phyloP scores from a whole-genome alignment of 1,140 invertebrate genomes.

The Chironomus tepperi region DNA sequence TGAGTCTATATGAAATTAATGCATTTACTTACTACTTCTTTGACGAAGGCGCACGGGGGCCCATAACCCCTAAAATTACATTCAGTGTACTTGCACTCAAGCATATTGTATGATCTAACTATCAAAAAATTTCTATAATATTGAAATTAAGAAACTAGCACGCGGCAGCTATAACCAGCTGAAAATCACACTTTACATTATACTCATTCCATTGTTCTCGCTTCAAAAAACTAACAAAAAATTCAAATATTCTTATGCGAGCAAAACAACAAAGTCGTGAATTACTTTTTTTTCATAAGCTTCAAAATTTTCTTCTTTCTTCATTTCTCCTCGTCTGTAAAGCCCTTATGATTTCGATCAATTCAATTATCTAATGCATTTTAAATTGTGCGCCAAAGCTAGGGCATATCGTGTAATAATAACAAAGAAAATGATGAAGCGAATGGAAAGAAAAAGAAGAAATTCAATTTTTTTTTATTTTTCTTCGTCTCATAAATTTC shows the following conservation, averaged over 20 bases:
- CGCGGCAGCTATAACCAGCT: not conserved
- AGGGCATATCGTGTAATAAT: too few species aligned
- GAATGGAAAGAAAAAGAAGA: not conserved
- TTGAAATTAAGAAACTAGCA: not conserved
- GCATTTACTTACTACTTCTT: too few species aligned
- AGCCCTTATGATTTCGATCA: too few species aligned
- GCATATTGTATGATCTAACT: not conserved
- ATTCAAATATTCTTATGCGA: not conserved
- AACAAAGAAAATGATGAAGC: not conserved
- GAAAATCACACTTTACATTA: not conserved
- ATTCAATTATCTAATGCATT: constrained; percentile 9
- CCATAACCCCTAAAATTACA: too few species aligned
- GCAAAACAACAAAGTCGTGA: constrained; percentile 11
- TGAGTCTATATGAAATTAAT: too few species aligned
- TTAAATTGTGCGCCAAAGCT: not conserved
- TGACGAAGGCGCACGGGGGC: too few species aligned
- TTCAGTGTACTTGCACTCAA: too few species aligned
- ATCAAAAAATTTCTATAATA: not conserved
- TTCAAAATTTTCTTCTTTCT: too few species aligned
- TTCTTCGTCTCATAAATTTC: constrained; percentile 5
- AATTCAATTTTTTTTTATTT: not conserved
- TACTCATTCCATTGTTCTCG: not conserved
- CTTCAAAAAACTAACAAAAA: not conserved
- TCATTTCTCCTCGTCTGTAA: too few species aligned
- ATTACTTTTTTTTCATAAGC: not conserved